Conservation (phyloP, 2,888 invertebrate species). For the Hofmannophila pseudospretella region DNA sequence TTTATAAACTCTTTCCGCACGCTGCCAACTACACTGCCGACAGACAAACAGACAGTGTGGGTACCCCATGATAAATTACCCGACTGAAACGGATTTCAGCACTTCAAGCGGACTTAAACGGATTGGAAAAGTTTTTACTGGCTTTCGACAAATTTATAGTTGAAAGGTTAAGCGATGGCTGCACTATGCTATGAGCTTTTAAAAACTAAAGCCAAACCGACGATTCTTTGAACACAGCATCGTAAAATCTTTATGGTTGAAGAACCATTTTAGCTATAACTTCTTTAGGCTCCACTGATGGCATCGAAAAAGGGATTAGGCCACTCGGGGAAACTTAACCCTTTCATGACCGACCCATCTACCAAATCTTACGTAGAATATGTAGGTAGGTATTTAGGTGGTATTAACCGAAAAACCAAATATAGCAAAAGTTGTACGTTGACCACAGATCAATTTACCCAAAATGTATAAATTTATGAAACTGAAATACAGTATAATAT, state of each 20-base stretch:
- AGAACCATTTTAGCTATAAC: constrained; percentile 23
- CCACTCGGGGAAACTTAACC: constrained; percentile 13
- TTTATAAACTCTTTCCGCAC: constrained; percentile 42
- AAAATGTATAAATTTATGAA: too few species aligned
- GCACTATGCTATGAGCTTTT: neutral
- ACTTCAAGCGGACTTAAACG: constrained; percentile 7
- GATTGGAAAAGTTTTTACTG: constrained; percentile 27
- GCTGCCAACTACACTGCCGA: constrained; percentile 4
- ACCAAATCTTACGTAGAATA: neutral
- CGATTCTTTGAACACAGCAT: constrained; percentile 17
- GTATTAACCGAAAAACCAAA: neutral
- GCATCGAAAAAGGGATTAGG: constrained; percentile 28
- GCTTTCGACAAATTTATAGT: constrained; percentile 29
- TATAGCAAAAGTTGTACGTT: too few species aligned
- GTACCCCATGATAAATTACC: constrained; percentile 6
- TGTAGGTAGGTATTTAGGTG: neutral
- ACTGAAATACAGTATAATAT: too few species aligned
- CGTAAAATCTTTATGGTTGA: constrained; percentile 46
- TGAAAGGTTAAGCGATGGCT: constrained; percentile 11
- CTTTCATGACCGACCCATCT: constrained; percentile 9
- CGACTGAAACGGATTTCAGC: constrained; percentile 3
- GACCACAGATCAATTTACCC: too few species aligned
- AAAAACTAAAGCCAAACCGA: constrained; percentile 7
- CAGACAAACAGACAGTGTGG: constrained; percentile 6
- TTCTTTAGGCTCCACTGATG: constrained; percentile 34